Evolutionary conservation across 2,888 invertebrate genomes (phyloP).

Genomic region (Cremastobaeus sp.): DNA sequence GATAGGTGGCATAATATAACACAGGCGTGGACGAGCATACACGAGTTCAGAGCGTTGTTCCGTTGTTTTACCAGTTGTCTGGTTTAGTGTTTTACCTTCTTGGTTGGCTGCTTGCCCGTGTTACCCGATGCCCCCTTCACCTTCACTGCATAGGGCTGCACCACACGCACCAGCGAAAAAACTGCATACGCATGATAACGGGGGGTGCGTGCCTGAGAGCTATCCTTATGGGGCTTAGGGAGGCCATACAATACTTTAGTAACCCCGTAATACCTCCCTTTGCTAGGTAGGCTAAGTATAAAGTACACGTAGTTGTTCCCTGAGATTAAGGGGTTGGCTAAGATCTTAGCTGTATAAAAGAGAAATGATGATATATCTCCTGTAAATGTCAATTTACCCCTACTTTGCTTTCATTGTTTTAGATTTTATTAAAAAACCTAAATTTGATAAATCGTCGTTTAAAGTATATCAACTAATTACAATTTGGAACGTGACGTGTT

Average conservation of each 20-base stretch:
- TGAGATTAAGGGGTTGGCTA: conserved; percentile 60
- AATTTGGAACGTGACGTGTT: too few relatives aligned
- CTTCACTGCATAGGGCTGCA: conserved; percentile 75
- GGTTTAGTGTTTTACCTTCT: conserved; percentile 58
- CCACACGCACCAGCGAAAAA: conserved; percentile 71
- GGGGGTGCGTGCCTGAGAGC: conserved; percentile 75
- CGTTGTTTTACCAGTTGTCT: conserved; percentile 48
- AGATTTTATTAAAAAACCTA: too few relatives aligned
- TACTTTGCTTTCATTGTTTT: conserved; percentile 1
- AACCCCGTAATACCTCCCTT: conserved; percentile 76
- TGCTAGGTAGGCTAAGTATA: conserved; percentile 71
- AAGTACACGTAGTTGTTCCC: conserved; percentile 60
- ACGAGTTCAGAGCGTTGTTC: conserved; percentile 18
- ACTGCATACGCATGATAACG: conserved; percentile 74
- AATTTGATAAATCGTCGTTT: too few relatives aligned
- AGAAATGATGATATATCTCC: conserved; percentile 46
- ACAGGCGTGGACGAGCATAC: conserved; percentile 5
- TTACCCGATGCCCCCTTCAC: conserved; percentile 76
- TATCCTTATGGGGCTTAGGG: conserved; percentile 78
- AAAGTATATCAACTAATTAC: too few relatives aligned
- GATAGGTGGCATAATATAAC: conserved; percentile 9
- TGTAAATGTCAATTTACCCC: conserved; percentile 39
- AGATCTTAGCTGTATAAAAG: conserved; percentile 46
- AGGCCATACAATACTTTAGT: conserved; percentile 78
- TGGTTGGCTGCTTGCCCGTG: conserved; percentile 69